A percentile compares a stretch with the other conserved stretches of the same genome.
Evolutionary conservation across 2,888 invertebrate species (phyloP).

Genomic region (Sarcophaga variegata): DNA sequence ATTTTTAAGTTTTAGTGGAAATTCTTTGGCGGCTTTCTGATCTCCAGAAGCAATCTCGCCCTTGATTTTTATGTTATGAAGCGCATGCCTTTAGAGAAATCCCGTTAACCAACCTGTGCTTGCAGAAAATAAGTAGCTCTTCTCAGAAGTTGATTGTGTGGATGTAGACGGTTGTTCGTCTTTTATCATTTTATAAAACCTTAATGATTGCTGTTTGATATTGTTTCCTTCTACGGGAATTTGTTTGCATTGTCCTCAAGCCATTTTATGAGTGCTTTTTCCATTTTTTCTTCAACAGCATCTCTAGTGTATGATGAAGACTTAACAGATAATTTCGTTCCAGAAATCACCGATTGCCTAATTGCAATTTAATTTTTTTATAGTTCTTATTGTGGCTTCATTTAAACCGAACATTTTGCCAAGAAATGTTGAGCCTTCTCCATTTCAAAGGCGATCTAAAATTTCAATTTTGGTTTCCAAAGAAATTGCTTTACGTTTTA

Average conservation of each 20-base stretch:
- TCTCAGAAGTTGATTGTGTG: background rate
- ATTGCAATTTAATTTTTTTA: slow-evolving; percentile 57
- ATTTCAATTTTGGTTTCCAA: slow-evolving; percentile 37
- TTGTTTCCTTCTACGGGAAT: slow-evolving; percentile 64
- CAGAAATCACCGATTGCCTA: slow-evolving; percentile 56
- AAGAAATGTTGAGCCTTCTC: background rate
- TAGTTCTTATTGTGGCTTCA: slow-evolving; percentile 47
- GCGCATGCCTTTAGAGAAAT: slow-evolving; percentile 47
- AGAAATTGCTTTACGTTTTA: slow-evolving; percentile 19
- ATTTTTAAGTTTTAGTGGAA: slow-evolving; percentile 63
- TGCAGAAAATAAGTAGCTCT: slow-evolving; percentile 46
- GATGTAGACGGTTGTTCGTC: slow-evolving; percentile 32
- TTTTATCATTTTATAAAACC: slow-evolving; percentile 60
- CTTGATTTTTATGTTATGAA: slow-evolving; percentile 72
- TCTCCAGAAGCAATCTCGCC: slow-evolving; percentile 70
- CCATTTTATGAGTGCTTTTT: slow-evolving; percentile 60
- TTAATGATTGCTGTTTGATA: slow-evolving; percentile 67
- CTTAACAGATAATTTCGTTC: slow-evolving; percentile 53
- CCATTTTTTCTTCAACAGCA: slow-evolving; percentile 58
- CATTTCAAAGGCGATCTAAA: slow-evolving; percentile 30
- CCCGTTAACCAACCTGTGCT: slow-evolving; percentile 67
- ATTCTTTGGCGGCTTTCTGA: slow-evolving; percentile 67
- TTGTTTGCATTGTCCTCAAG: slow-evolving; percentile 52
- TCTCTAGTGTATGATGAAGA: slow-evolving; percentile 55
- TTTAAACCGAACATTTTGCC: slow-evolving; percentile 7